These are phyloP conservation scores for Tipula confusa DNA, from an alignment of 2,888 invertebrate genomes.

Conservation along the genomic window DNA sequence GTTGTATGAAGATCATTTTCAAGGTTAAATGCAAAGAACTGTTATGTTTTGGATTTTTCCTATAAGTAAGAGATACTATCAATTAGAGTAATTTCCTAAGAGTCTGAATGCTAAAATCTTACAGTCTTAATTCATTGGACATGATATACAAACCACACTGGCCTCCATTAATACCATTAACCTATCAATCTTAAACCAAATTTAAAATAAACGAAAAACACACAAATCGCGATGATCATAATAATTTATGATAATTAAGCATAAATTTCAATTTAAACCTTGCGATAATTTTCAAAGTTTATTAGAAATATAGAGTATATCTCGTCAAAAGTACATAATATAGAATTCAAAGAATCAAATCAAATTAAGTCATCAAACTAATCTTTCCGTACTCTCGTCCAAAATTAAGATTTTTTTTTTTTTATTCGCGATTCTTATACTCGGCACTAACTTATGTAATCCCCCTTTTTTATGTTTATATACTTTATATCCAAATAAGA, in stretches of 20 bases:
- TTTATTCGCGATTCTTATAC: background rate
- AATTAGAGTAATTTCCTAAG: too few relatives aligned
- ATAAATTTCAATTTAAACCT: background rate
- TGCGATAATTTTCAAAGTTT: background rate
- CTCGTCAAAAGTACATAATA: background rate
- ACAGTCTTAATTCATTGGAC: too few relatives aligned
- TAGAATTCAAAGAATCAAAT: background rate
- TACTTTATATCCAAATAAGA: background rate
- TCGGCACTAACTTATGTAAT: background rate
- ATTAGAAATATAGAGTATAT: background rate
- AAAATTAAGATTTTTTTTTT: background rate
- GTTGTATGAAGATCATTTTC: too few relatives aligned
- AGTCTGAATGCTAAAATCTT: too few relatives aligned
- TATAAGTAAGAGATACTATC: too few relatives aligned
- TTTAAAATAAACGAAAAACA: background rate
- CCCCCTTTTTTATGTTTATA: background rate
- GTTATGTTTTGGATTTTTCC: too few relatives aligned
- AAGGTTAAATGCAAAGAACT: too few relatives aligned
- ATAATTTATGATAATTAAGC: background rate
- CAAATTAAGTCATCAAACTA: background rate
- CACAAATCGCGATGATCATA: slow-evolving; percentile 4
- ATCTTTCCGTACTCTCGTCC: background rate
- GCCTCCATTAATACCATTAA: background rate
- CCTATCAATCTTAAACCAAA: background rate
- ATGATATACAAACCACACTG: too few relatives aligned